Evolutionary conservation across 2,113 vertebrate species (phyloP).

Genomic region (Cyanistes caeruleus): DNA sequence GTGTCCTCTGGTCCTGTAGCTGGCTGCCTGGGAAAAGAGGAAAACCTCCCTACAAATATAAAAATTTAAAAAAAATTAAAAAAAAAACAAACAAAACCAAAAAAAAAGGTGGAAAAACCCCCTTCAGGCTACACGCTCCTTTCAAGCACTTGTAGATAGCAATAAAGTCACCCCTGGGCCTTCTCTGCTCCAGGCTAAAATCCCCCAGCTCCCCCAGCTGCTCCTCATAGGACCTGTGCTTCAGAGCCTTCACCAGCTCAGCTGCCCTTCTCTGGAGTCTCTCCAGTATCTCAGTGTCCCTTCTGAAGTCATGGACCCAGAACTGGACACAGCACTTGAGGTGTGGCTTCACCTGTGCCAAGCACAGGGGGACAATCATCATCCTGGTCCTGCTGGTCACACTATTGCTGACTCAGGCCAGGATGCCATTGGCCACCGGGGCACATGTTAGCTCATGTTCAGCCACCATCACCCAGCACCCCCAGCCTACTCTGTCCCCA

Average conservation of each 20-base stretch:
- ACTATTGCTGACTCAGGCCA: not conserved
- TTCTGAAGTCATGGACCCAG: not conserved
- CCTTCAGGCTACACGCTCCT: not conserved
- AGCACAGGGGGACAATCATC: too few species aligned
- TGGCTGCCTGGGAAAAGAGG: not conserved
- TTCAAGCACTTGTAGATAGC: not conserved
- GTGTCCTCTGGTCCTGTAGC: not conserved
- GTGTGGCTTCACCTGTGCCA: not conserved
- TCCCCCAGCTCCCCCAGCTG: not conserved
- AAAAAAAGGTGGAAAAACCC: too few species aligned
- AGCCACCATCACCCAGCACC: not conserved
- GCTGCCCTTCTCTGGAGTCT: fast-evolving
- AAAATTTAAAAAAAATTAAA: too few species aligned
- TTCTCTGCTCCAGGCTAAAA: not conserved
- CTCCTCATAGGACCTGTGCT: not conserved
- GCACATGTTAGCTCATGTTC: not conserved
- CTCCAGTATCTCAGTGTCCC: not conserved
- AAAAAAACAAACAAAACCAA: too few species aligned
- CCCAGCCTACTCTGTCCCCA: not conserved
- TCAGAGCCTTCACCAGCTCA: not conserved
- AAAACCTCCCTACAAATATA: too few species aligned
- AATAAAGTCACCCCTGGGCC: not conserved
- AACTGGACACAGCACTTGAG: too few species aligned
- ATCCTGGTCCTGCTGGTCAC: not conserved
- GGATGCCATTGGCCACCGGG: not conserved